Base-by-base conservation (phyloP, 2,888 invertebrate species). In the Cosmopolites sordidus region DNA sequence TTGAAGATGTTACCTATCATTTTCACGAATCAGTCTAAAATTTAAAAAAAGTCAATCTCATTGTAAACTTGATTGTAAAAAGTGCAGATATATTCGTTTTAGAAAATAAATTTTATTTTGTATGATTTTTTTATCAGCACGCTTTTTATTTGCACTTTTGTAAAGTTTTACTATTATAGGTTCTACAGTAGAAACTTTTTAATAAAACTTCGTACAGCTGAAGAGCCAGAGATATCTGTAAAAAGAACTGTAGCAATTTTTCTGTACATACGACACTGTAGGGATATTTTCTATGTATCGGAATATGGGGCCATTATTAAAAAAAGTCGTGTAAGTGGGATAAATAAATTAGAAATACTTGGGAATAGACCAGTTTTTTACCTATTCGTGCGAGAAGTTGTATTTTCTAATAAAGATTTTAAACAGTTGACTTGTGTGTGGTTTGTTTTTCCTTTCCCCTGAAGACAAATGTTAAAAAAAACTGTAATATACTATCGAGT, bases 131-230 rank as follows among this genome's bases (percentile, higher is more conserved):
- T 51, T 50, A n/a, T n/a, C n/a, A 15, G 47, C 56, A 56, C 56
- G 41, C 43, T 48, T 47, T 58, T 51, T 62, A 58, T 63, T 59
- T 59, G 66, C 67, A 69, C 68, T 58, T 58, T 60, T 63, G 58
- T 65, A 42, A 48, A 66, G 70, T 72, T 73, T 72, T 72, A 70
- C 64, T 68, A 63, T 62, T 56, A 62, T 67, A 62, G 58, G 62
- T 67, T 68, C 42, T 29, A 22, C 33, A 9, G 37, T 30, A n/a
- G 60, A 68, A 67, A 60, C 58, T 66, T 66, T 62, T 68, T 69
- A 69, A 68, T 69, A 70, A 71, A 73, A 72, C 68, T 69, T 72
- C 74, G 71, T 74, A 68, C 74, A 73, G 74, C 74, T 74, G 65
- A 63, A 71, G 67, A 65, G 72, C 74, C 74, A 74, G 73, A 74